Conservation (phyloP, 2,113 vertebrate species). For the Phalacrocorax aristotelis region DNA sequence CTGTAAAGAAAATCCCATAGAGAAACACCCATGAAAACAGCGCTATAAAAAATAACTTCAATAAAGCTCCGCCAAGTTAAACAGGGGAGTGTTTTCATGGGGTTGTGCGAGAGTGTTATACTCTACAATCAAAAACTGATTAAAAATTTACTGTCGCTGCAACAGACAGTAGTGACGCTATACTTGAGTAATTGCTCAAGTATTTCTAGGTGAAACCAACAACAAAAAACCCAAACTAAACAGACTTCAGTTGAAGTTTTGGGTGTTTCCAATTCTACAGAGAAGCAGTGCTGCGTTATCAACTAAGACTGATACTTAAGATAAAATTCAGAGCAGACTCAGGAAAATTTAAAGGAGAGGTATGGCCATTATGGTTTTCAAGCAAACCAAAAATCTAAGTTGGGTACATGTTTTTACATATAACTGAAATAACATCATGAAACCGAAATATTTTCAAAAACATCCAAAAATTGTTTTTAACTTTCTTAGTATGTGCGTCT, state of each 20-base stretch:
- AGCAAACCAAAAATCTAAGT: background rate
- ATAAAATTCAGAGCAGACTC: background rate
- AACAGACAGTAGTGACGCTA: background rate
- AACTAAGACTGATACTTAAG: background rate
- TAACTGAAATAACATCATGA: background rate
- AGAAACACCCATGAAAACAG: background rate
- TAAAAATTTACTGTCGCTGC: background rate
- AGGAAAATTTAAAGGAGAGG: background rate
- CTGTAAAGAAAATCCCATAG: background rate
- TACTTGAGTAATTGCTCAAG: background rate
- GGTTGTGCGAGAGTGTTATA: background rate
- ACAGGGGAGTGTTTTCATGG: background rate
- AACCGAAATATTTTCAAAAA: background rate
- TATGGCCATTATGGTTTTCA: background rate
- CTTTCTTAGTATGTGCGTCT: background rate
- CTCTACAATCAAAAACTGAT: background rate
- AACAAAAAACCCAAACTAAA: rapidly evolving
- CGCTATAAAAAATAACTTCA: background rate
- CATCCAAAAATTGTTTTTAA: background rate
- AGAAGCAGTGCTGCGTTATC: background rate
- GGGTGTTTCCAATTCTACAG: background rate
- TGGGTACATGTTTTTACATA: background rate
- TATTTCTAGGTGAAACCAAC: background rate
- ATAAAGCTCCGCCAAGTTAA: background rate
- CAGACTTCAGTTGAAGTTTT: background rate